A percentile compares a stretch with the other conserved stretches of the same genome.
phyloP scores from a whole-genome alignment of 1,140 invertebrate genomes.

The Philotrypesis tridentata region DNA sequence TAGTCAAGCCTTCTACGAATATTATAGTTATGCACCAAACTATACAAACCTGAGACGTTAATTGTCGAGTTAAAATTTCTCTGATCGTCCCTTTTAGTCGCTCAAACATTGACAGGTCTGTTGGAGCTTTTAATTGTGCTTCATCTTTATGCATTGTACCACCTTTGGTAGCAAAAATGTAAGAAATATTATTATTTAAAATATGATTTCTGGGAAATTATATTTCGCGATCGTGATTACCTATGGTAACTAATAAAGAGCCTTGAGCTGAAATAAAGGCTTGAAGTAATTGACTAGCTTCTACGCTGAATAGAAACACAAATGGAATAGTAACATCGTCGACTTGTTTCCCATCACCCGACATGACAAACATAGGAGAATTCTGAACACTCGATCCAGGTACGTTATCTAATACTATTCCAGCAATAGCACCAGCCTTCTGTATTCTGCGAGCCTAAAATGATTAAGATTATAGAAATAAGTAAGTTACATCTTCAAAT shows the following conservation, averaged over 20 bases:
- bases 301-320: slow-evolving; percentile 91
- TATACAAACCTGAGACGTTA: slow-evolving; percentile 62
- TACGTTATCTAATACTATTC: slow-evolving; percentile 93
- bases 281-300: slow-evolving; percentile 81
- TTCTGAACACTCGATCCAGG: slow-evolving; percentile 81
- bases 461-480: not conserved
- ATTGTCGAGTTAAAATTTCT: slow-evolving; percentile 68
- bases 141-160: slow-evolving; percentile 63
- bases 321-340: slow-evolving; percentile 93
- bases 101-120: slow-evolving; percentile 69
- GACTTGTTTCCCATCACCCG: slow-evolving; percentile 85
- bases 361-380: slow-evolving; percentile 95
- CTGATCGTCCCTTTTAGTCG: slow-evolving; percentile 69
- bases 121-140: slow-evolving; percentile 66
- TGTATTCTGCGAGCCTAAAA: slow-evolving; percentile 85
- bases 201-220: slow-evolving; percentile 15
- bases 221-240: slow-evolving; percentile 52
- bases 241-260: slow-evolving; percentile 64
- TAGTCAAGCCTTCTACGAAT: slow-evolving; percentile 51
- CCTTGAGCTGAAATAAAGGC: slow-evolving; percentile 67
- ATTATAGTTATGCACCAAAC: slow-evolving; percentile 54
- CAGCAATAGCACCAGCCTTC: slow-evolving; percentile 86
- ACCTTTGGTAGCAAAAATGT: slow-evolving; percentile 56
- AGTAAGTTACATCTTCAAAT: not conserved
- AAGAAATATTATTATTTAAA: slow-evolving; percentile 19